Evolutionary conservation across 2,888 invertebrate genomes (phyloP), one percentile per base, ranked within the genome.

Genomic region (Deilephila elpenor): DNA sequence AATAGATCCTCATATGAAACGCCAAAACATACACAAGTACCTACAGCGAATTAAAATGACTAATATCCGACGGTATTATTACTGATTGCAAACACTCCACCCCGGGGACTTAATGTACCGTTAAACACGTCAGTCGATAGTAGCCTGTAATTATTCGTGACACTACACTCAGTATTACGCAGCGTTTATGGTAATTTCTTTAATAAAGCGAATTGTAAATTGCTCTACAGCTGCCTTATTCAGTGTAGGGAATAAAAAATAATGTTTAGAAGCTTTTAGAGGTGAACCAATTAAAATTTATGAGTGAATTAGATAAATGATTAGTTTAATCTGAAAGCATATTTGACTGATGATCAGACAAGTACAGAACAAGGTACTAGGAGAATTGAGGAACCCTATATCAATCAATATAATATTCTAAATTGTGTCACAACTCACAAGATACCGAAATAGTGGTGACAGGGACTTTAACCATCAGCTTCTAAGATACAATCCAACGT

Each of bases 181-280:
- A 59, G 59, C 59, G 25, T 78, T 74, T 71, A 53, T 70, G 5
- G 56, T 76, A 73, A 78, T 78, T 78, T 72, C 74, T 76, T 76
- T 74, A 77, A 79, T 77, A 71, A 64, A 71, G 53, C 53, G 71
- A 73, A 73, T 73, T 71, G 71, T 73, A 73, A 73, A 71, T 73
- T 75, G 53, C 34, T 71, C 20, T 51, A 25, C 34, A 53, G 20
- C 59, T 61, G 19, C 56, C 61, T 72, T 32, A 72, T 53, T 32
- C 56, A 32, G 71, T 59, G n/a, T 56, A 6, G 56, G 56, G 6
- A 56, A 56, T 56, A n/a, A 56, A 56, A n/a, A 56, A 56, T 19
- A n/a, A 14, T 44, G 44, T 44, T 44, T 44, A 11, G 8, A 37
- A 37, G 14, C 44, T 44, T 56, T 56, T n/a, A 44, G n/a, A n/a